These are phyloP conservation scores for Thamnophis sirtalis DNA, from an alignment of 2,113 vertebrate genomes.

Conservation along the genomic window DNA sequence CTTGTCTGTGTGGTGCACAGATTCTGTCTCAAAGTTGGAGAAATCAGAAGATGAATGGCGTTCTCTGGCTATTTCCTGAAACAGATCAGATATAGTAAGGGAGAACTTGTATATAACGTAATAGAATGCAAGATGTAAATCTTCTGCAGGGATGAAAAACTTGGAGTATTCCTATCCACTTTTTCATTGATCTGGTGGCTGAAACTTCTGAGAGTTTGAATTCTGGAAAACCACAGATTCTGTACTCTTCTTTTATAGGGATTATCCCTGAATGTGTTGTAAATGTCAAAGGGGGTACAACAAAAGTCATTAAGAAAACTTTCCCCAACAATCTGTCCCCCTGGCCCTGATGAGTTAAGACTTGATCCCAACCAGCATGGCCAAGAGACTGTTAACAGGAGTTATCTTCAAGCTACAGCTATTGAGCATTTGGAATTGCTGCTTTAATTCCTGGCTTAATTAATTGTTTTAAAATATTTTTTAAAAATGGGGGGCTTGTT, in stretches of 20 bases:
- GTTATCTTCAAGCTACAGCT: not conserved
- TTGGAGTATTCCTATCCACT: not conserved
- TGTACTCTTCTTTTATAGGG: not conserved
- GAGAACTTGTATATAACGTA: not conserved
- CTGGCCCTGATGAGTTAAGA: not conserved
- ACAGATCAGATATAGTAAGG: not conserved
- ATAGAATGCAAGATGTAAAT: not conserved
- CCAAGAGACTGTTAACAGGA: not conserved
- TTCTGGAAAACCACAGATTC: not conserved
- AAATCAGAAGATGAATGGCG: conserved; percentile 1
- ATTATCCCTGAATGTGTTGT: not conserved
- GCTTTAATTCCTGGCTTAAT: not conserved
- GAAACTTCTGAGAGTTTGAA: not conserved
- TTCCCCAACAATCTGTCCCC: not conserved
- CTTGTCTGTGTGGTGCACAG: conserved; percentile 12
- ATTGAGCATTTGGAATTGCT: not conserved
- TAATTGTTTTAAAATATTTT: not conserved
- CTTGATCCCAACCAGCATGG: not conserved
- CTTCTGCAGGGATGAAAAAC: not conserved
- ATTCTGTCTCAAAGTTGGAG: not conserved
- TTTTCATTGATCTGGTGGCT: not conserved
- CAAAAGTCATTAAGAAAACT: not conserved
- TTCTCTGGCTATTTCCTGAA: conserved; percentile 16
- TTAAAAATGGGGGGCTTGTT: not conserved
- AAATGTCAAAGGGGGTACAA: not conserved